Conservation (phyloP, 2,888 invertebrate genomes). For the Lagria hirta region DNA sequence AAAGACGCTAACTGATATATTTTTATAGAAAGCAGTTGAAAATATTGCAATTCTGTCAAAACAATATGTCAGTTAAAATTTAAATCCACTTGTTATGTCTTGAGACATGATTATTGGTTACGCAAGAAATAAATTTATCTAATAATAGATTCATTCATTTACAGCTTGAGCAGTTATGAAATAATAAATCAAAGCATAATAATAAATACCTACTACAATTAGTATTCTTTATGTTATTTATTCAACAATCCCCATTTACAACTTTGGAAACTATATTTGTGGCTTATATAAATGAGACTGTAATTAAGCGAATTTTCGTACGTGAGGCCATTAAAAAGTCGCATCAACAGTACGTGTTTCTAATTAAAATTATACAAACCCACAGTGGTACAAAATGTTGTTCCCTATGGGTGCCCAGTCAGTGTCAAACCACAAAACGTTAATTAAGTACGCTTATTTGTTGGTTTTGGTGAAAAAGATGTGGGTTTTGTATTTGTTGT, state of each 20-base stretch:
- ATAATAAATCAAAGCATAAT: no score
- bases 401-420: conserved; percentile 1
- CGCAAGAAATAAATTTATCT: no score
- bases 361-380: conserved; percentile 31
- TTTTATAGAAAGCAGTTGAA: no score
- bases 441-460: no score
- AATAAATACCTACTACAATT: conserved; percentile 16
- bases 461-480: no score
- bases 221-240: conserved; percentile 23
- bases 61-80: no score
- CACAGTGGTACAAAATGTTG: conserved; percentile 22
- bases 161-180: conserved; percentile 14
- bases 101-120: no score
- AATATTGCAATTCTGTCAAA: no score
- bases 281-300: conserved; percentile 22
- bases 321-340: conserved; percentile 36
- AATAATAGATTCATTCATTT: conserved; percentile 7
- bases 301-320: conserved; percentile 30
- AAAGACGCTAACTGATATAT: no score
- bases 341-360: conserved; percentile 36
- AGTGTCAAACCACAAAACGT: no score
- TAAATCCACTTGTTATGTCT: no score
- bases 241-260: conserved; percentile 13
- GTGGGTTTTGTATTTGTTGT: no score
- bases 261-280: conserved; percentile 23